A percentile compares a stretch with the other conserved stretches of the same genome.
Conservation (phyloP, 2,113 vertebrate genomes). For the Lepus timidus region DNA sequence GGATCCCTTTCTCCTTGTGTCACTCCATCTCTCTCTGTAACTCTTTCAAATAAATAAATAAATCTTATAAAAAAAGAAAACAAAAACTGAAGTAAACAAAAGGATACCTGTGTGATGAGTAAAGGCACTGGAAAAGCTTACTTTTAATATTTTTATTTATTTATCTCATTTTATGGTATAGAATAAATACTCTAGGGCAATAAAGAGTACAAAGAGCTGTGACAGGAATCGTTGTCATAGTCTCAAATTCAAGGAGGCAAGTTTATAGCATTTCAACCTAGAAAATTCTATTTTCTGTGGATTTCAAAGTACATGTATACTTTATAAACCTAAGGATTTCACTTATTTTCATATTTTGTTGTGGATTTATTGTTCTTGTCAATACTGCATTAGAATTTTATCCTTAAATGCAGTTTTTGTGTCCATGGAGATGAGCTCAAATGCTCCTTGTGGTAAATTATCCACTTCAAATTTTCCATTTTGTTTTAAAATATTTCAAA, state of each 20-base stretch:
- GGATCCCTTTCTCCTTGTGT: too few relatives aligned
- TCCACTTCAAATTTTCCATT: not conserved
- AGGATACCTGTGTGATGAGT: fast-evolving
- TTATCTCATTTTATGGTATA: not conserved
- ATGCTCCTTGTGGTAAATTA: not conserved
- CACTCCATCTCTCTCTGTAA: too few relatives aligned
- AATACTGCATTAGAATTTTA: not conserved
- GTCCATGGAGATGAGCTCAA: not conserved
- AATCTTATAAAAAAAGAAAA: not conserved
- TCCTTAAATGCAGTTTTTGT: not conserved
- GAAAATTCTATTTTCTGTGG: not conserved
- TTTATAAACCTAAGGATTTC: not conserved
- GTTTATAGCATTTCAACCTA: not conserved
- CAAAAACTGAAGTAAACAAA: not conserved
- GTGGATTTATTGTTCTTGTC: not conserved
- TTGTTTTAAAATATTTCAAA: not conserved
- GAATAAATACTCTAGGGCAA: not conserved
- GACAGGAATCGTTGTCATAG: not conserved
- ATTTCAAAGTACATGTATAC: not conserved
- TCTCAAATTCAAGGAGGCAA: not conserved
- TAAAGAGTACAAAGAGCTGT: not conserved
- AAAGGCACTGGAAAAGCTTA: not conserved
- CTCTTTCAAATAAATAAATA: too few relatives aligned
- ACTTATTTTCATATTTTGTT: not conserved
- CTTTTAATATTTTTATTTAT: not conserved